These are phyloP conservation scores for Trichogramma dendrolimi DNA, from an alignment of 2,888 invertebrate species.

Conservation along the genomic window DNA sequence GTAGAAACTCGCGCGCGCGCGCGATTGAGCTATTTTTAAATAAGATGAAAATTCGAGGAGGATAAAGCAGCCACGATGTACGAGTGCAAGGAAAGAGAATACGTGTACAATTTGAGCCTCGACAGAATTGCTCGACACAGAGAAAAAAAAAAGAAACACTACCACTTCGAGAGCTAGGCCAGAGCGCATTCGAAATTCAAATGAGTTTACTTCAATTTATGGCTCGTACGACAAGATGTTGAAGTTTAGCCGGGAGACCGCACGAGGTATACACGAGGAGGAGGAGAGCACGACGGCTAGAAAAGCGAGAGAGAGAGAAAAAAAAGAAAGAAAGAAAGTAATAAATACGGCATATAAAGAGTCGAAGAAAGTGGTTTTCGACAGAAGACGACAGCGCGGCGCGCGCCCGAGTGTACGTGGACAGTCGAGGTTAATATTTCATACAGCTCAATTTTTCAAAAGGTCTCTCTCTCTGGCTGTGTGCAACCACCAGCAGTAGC, in stretches of 20 bases:
- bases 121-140: too few species aligned
- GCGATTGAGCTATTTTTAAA: too few species aligned
- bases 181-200: constrained; percentile 41
- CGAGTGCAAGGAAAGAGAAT: too few species aligned
- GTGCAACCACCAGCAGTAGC: constrained; percentile 10
- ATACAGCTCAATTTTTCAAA: constrained; percentile 34
- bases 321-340: background rate
- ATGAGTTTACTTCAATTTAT: constrained; percentile 38
- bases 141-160: too few species aligned
- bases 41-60: too few species aligned
- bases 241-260: background rate
- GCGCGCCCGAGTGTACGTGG: constrained; percentile 20
- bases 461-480: background rate
- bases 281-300: constrained; percentile 6
- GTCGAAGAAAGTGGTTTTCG: constrained; percentile 1
- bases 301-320: background rate
- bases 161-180: background rate
- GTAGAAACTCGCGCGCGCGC: too few species aligned
- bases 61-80: too few species aligned
- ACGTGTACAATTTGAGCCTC: too few species aligned
- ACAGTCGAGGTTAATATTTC: constrained; percentile 35
- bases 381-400: constrained; percentile 10
- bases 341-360: background rate
- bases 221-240: background rate
- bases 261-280: constrained; percentile 12